Conservation (phyloP, 2,888 invertebrate genomes). For the Cecidostiba fungosa region DNA sequence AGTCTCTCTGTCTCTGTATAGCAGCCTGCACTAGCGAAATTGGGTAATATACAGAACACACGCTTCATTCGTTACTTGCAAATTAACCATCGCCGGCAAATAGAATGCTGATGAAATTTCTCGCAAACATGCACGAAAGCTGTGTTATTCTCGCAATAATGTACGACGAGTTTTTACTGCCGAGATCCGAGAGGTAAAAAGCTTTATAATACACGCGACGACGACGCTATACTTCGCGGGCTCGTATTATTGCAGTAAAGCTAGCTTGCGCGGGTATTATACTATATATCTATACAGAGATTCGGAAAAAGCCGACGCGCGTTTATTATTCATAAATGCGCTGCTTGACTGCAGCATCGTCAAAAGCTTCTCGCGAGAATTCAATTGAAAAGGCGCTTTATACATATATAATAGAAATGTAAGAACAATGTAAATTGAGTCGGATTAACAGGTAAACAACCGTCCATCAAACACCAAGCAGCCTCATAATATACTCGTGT, state of each 20-base stretch:
- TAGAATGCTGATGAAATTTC: conserved; percentile 2
- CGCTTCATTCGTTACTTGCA: conserved; percentile 15
- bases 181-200: background rate
- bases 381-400: background rate
- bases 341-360: conserved; percentile 27
- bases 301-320: background rate
- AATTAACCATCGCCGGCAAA: background rate
- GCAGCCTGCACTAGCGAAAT: background rate
- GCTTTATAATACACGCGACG: background rate
- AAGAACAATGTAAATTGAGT: background rate
- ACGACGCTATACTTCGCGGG: background rate
- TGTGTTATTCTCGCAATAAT: background rate
- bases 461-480: background rate
- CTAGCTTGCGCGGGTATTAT: background rate
- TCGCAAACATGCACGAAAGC: background rate
- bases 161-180: background rate
- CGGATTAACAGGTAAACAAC: background rate
- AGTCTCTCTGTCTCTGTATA: background rate
- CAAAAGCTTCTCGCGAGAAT: background rate
- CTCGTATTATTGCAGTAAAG: background rate
- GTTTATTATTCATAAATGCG: conserved; percentile 37
- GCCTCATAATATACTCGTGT: background rate
- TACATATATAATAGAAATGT: background rate
- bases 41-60: background rate
- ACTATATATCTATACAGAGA: background rate